phyloP scores from a whole-genome alignment of 1,140 invertebrate species.

The Calliphora vicina region DNA sequence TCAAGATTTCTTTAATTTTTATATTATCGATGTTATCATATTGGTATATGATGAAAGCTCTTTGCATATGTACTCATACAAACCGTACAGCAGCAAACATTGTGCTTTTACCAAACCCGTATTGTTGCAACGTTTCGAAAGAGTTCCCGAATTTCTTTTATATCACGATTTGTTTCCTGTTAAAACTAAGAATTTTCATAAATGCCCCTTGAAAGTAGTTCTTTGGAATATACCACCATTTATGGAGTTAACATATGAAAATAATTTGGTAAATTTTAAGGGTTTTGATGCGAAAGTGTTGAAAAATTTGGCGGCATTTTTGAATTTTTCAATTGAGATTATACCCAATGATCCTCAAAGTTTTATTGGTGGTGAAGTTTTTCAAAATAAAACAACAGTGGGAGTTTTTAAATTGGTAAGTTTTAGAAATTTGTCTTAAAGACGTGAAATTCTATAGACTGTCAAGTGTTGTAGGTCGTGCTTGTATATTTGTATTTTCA shows the following conservation, averaged over 20 bases:
- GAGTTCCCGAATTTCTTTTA: too few relatives aligned
- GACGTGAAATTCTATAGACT: too few relatives aligned
- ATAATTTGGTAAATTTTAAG: too few relatives aligned
- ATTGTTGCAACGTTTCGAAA: not conserved
- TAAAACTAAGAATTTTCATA: not conserved
- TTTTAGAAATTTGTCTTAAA: too few relatives aligned
- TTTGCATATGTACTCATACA: not conserved
- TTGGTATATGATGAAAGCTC: too few relatives aligned
- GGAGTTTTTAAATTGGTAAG: slow-evolving; percentile 9
- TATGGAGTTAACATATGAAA: not conserved
- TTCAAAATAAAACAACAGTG: not conserved
- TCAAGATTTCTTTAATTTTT: not conserved
- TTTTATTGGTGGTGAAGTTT: not conserved
- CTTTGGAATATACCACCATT: slow-evolving; percentile 9
- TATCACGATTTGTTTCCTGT: not conserved
- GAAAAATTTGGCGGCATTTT: not conserved
- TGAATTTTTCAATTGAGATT: not conserved
- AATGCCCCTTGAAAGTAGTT: not conserved
- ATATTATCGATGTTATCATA: not conserved
- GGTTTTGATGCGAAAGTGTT: not conserved
- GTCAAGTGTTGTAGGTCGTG: too few relatives aligned
- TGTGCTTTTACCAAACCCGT: not conserved
- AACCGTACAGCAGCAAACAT: not conserved
- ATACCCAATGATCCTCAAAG: not conserved
- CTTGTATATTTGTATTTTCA: too few relatives aligned